Base-by-base conservation (phyloP, 2,797 vertebrate species). In the Pseudopleuronectes americanus region DNA sequence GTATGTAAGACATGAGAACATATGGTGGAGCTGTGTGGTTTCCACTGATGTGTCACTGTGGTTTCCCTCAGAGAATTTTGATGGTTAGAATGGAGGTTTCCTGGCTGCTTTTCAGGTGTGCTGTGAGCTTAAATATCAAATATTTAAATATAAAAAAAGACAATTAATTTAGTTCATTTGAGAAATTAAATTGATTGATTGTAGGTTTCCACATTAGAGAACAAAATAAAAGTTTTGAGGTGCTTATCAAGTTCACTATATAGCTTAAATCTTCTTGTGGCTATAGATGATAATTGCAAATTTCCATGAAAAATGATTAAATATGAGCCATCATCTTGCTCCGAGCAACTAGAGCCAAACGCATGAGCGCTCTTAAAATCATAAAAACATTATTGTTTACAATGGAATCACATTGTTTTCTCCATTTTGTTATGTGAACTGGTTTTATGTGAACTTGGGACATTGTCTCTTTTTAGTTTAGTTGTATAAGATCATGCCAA, bases 41-140 rank as follows among this genome's bases (percentile, higher is more conserved):
- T 81, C 72, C 80, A 85, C 67, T 66, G 54, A 83, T 85, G 87
- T 87, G 78, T 88, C 83, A 85, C 77, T 80, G 84, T 82, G 86
- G 86, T 78, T 89, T 80, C 78, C 76, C 82, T 78, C 74, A 55
- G 74, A 79, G 68, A 85, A 77, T 85, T 68, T 75, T 66, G 76
- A 85, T 79, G 60, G 60, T 75, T 71, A 51, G 78, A 79, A 68
- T 55, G 52, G 54, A 13, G 61, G 53, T 47, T 53, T 41, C 38
- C 57, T 38, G 64, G 3, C 36, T 53, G 14, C 9, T 13, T 26
- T 56, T 63, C 74, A 68, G 47, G 67, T 78, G 76, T 16, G 41
- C 52, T 28, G 4, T 1, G 22, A 56, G 43, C 51, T 13, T 26
- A 23, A 49, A 38, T 9, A 19, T 2, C 6, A 54, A 62, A 41